phyloP scores from a whole-genome alignment of 2,113 vertebrate genomes.

The Clinocottus analis region DNA sequence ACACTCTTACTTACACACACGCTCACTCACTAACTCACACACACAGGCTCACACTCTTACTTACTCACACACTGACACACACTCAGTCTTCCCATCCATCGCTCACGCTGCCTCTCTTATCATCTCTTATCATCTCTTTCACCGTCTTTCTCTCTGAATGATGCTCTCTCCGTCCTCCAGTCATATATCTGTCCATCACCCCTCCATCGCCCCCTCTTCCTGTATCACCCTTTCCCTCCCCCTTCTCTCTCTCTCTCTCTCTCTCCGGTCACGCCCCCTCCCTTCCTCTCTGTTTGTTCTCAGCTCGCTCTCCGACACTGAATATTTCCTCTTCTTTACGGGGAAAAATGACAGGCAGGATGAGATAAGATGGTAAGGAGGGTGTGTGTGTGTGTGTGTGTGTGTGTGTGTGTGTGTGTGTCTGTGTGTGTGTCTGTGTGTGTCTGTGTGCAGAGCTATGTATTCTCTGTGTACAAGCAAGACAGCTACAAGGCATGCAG shows the following conservation, averaged over 20 bases:
- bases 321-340: constrained; percentile 25
- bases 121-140: constrained; percentile 8
- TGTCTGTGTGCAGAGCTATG: constrained; percentile 5
- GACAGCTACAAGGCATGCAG: constrained; percentile 49
- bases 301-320: constrained; percentile 5
- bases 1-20: no score
- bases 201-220: no score
- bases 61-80: no score
- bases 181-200: constrained; percentile 24
- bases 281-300: constrained; percentile 9
- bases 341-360: background rate
- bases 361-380: constrained; percentile 2
- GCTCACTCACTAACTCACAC: no score
- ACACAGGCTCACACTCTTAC: no score
- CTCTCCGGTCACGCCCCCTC: background rate
- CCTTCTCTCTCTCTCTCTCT: background rate
- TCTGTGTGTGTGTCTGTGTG: no score
- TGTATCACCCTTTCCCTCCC: background rate
- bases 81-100: no score
- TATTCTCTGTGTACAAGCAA: constrained; percentile 17
- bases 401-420: background rate
- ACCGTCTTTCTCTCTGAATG: background rate
- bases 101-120: no score
- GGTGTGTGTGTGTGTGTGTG: constrained; percentile 14
- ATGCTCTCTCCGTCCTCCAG: background rate